Percentiles rank a stretch among this genome's conserved stretches.
These are phyloP conservation scores for Gymnosoma rotundatum DNA, from an alignment of 2,888 invertebrate genomes.

Conservation along the genomic window DNA sequence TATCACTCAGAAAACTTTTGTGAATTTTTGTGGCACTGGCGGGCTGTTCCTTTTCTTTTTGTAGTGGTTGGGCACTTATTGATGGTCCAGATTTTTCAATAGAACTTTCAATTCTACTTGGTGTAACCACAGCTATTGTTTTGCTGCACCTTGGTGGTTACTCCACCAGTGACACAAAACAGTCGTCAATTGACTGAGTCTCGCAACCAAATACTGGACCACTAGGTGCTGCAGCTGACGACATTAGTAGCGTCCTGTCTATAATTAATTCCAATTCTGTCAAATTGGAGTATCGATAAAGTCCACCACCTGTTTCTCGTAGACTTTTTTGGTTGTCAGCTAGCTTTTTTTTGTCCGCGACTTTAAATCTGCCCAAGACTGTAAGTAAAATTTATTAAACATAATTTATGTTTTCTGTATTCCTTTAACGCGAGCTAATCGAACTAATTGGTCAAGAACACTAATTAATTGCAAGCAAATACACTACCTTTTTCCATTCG, in stretches of 20 bases:
- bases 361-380: conserved; percentile 25
- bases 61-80: too few species aligned
- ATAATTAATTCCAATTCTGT: conserved; percentile 17
- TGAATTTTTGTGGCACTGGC: too few species aligned
- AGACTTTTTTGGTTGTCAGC: conserved; percentile 19
- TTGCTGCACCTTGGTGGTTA: not conserved
- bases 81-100: too few species aligned
- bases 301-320: conserved; percentile 31
- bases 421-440: too few species aligned
- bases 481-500: too few species aligned
- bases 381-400: not conserved
- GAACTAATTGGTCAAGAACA: too few species aligned
- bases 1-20: too few species aligned
- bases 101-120: not conserved
- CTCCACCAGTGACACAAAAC: not conserved
- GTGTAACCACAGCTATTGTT: not conserved
- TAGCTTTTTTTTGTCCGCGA: conserved; percentile 5
- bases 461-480: too few species aligned
- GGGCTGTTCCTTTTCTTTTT: too few species aligned
- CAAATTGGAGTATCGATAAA: conserved; percentile 10
- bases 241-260: conserved; percentile 18
- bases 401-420: too few species aligned
- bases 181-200: not conserved
- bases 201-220: not conserved
- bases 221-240: conserved; percentile 19